Base-by-base conservation (phyloP, 2,888 invertebrate genomes). In the Nymphalis urticae region DNA sequence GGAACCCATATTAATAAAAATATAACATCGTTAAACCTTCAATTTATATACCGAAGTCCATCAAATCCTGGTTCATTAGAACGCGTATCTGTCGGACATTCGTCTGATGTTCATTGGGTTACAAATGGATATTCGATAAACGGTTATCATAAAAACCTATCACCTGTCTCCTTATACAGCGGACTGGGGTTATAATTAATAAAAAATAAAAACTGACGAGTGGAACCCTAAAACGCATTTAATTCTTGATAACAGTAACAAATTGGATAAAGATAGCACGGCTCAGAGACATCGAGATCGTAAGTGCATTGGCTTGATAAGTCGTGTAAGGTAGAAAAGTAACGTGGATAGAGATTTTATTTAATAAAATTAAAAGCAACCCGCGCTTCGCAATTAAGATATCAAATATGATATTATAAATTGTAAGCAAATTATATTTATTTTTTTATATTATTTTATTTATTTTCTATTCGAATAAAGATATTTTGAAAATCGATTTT, bases 231-330 rank as follows among this genome's bases (percentile, higher is more conserved):
- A 91, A 91, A 92, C 87, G 90, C 92, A 92, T 92, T 92, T 91
- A 92, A 92, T 91, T 87, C 88, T 86, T 88, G 92, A 92, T 92
- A 92, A 90, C 89, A 91, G 90, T 92, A 92, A 92, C 92, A 92
- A 92, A 92, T 92, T 92, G 92, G 87, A 92, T 91, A 88, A 86
- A 92, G 92, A 92, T 92, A 92, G 89, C 85, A 87, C 81, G 81
- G 77, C 81, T 85, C 82, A 83, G 85, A 86, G 90, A 90, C 89
- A 89, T 86, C 85, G 85, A 90, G 92, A 92, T 92, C 85, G 92
- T 92, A 89, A 92, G 92, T 91, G 92, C 92, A 91, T 89, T 87
- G 88, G 86, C 77, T 83, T 88, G 92, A 92, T 92, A 92, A 87
- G 82, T 89, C 83, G 83, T 84, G 83, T 51, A 42, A 59, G 66